Evolutionary conservation across 1,140 invertebrate species (phyloP), one percentile per base, ranked within the genome.

Genomic region (Trachymyrmex septentrionalis): DNA sequence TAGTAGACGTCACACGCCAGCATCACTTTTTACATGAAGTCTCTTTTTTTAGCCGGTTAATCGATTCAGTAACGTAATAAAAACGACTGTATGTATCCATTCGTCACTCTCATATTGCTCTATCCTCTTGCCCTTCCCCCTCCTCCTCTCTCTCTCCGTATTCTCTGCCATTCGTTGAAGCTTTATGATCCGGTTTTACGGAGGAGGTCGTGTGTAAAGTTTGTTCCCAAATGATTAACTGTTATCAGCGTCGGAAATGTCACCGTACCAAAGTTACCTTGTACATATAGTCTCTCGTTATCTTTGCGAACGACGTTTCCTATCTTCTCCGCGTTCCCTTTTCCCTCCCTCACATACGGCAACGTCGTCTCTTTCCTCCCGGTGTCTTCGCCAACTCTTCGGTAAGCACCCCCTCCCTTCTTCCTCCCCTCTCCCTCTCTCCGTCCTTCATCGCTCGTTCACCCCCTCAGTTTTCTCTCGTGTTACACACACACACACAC

Each of bases 201-300:
- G 75, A 69, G 85, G 57, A 63, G 59, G 85, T 64, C 77, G 66
- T 73, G 72, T 89, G 80, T 87, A 90, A 85, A 89, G 86, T 89
- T 85, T 16, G 59, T 71, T 87, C 78, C 75, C 72, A 77, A 77
- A 89, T 75, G 86, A 87, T 50, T 82, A 80, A 86, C 64, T 87
- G 61, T 82, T 88, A 88, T 85, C 69, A 75, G 66, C 59, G 53
- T 77, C 57, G 87, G 75, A 72, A 82, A 86, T 53, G 55, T 89
- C 73, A 78, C 73, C 59, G 55, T 57, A 27, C 53, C 85, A 61
- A 59, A 82, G 44, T 90, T 78, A 89, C 81, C 86, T 90, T 90
- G 86, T 90, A 90, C 80, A 90, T 90, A 87, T 90, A 90, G 61
- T 10, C 53, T 85, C 27, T 86, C 69, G 59, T 63, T 78, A 48